A percentile compares a stretch with the other conserved stretches of the same genome.
phyloP scores from a whole-genome alignment of 2,797 vertebrate genomes.

The Psittacula derbiana region DNA sequence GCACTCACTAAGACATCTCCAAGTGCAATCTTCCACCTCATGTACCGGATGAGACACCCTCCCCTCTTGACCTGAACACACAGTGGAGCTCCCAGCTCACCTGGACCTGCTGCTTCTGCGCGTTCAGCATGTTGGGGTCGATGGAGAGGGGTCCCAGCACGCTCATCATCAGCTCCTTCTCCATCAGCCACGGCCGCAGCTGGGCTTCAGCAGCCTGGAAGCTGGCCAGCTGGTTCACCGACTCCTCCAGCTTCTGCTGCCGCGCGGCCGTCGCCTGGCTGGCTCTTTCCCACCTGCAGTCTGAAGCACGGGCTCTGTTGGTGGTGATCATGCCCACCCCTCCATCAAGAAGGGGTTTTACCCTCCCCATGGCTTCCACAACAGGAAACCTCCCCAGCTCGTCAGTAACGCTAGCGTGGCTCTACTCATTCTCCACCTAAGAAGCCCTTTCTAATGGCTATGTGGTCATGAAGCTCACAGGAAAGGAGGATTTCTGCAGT shows the following conservation, averaged over 20 bases:
- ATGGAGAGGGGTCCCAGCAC: conserved; percentile 96
- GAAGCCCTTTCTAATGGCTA: neutral
- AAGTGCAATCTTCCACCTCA: neutral
- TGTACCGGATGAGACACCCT: rapidly evolving
- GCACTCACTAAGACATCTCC: rapidly evolving
- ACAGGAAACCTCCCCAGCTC: neutral
- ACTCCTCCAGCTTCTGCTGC: conserved; percentile 92
- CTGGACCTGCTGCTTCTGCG: conserved; percentile 97
- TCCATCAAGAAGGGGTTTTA: neutral
- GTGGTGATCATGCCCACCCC: neutral
- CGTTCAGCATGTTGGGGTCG: conserved; percentile 97
- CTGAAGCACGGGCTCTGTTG: conserved; percentile 69
- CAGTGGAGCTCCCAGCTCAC: conserved; percentile 59
- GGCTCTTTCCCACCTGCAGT: conserved; percentile 88
- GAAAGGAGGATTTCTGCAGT: neutral
- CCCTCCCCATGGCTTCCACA: rapidly evolving
- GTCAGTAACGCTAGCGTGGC: rapidly evolving
- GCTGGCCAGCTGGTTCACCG: conserved; percentile 87
- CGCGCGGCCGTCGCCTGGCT: conserved; percentile 85
- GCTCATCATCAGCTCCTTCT: conserved; percentile 99
- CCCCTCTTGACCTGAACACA: rapidly evolving
- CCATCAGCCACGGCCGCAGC: conserved; percentile 92
- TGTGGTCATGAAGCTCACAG: neutral
- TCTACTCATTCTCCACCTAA: neutral
- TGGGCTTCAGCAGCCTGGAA: conserved; percentile 89